Conservation (phyloP, 2,113 vertebrate species). For the rat (Rattus norvegicus) region DNA sequence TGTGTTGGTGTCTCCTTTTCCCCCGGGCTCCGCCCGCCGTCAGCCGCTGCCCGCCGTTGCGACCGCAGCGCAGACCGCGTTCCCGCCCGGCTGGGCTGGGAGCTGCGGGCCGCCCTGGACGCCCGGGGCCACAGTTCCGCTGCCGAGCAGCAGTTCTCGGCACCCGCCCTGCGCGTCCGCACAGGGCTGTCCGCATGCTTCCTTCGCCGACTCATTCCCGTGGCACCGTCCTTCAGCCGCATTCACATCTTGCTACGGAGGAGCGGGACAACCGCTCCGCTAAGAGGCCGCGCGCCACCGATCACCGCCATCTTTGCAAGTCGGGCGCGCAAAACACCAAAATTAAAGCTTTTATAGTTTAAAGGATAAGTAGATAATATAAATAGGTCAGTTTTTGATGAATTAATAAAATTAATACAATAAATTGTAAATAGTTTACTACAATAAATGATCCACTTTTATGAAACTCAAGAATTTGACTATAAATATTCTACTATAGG, state of each 20-base stretch:
- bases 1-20: slow-evolving; percentile 87
- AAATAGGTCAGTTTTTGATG: too few species aligned
- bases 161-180: slow-evolving; percentile 37
- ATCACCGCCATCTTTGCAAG: slow-evolving; percentile 73
- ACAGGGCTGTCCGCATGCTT: slow-evolving; percentile 61
- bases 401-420: too few species aligned
- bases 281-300: rapidly evolving
- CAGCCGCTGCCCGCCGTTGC: slow-evolving; percentile 49
- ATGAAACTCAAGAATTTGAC: too few species aligned
- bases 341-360: too few species aligned
- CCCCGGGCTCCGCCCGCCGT: slow-evolving; percentile 62
- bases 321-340: neutral
- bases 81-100: neutral
- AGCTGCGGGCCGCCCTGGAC: slow-evolving; percentile 7
- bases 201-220: slow-evolving; percentile 70
- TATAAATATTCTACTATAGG: too few species aligned
- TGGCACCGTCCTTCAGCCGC: neutral
- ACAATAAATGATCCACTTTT: too few species aligned
- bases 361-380: too few species aligned
- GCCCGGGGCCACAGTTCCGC: slow-evolving; percentile 56
- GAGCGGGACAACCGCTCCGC: neutral
- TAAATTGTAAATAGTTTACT: too few species aligned
- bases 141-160: slow-evolving; percentile 48
- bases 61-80: neutral
- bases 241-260: slow-evolving; percentile 57